A percentile compares a stretch with the other conserved stretches of the same genome.
Conservation (phyloP, 2,888 invertebrate genomes). For the Seira musarum region DNA sequence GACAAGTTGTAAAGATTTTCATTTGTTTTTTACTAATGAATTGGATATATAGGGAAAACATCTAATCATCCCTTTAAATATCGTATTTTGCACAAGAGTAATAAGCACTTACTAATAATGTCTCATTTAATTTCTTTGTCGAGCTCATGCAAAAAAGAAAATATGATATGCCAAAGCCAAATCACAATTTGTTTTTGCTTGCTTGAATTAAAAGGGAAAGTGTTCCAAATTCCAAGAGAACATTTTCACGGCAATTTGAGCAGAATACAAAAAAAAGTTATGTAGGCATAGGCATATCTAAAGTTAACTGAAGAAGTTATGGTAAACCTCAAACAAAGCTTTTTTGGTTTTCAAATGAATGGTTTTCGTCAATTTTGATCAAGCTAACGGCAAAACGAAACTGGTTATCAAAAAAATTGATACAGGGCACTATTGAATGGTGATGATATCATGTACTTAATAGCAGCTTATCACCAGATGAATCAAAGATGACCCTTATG, state of each 20-base stretch:
- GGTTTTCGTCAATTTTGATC: neutral
- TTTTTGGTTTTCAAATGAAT: neutral
- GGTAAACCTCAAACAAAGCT: conserved; percentile 1
- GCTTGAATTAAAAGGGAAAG: conserved; percentile 51
- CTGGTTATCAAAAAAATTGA: conserved; percentile 20
- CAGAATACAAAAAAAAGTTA: too few species aligned
- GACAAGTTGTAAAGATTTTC: too few species aligned
- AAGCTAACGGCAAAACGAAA: conserved; percentile 7
- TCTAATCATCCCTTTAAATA: too few species aligned
- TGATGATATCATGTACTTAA: neutral
- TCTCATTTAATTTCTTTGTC: too few species aligned
- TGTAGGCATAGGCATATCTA: too few species aligned
- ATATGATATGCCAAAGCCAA: too few species aligned
- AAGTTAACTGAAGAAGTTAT: conserved; percentile 32
- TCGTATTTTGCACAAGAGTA: too few species aligned
- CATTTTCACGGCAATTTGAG: conserved; percentile 20
- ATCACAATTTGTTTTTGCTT: too few species aligned
- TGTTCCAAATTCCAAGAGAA: conserved; percentile 57
- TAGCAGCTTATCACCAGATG: neutral
- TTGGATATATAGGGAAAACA: too few species aligned
- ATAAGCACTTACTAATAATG: too few species aligned
- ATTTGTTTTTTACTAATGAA: too few species aligned
- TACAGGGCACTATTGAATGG: neutral
- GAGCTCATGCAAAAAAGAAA: too few species aligned
- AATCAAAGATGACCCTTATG: neutral